Evolutionary conservation across 2,113 vertebrate species (phyloP).

Genomic region (Zapus hudsonius): DNA sequence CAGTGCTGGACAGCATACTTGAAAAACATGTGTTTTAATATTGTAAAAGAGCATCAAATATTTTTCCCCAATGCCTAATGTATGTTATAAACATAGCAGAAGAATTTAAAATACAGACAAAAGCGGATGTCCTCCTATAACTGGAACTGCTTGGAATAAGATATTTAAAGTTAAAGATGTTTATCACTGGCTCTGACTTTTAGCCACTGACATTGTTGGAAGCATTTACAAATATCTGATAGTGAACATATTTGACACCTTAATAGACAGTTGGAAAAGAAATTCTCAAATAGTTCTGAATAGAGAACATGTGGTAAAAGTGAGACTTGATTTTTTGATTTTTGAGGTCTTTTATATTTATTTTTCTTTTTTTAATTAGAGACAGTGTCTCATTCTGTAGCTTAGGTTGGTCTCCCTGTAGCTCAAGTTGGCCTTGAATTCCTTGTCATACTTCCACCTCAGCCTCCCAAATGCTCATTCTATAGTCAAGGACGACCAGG

Average conservation of each 20-base stretch:
- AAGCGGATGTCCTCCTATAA: constrained; percentile 12
- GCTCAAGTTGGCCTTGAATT: neutral
- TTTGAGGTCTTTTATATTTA: too few species aligned
- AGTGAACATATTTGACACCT: neutral
- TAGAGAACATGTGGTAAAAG: neutral
- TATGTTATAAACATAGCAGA: neutral
- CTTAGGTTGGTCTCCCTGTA: too few species aligned
- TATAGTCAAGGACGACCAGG: neutral
- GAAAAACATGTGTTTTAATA: constrained; percentile 42
- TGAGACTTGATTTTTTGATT: neutral
- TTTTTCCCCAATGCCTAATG: neutral
- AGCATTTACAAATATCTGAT: constrained; percentile 15
- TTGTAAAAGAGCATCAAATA: neutral
- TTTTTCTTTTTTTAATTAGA: too few species aligned
- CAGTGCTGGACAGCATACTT: neutral
- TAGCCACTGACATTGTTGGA: neutral
- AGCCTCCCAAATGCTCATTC: neutral
- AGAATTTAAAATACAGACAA: neutral
- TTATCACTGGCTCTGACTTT: neutral
- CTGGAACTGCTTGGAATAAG: neutral
- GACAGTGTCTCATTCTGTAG: neutral
- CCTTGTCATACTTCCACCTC: neutral
- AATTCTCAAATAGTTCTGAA: constrained; percentile 26
- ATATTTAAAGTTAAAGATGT: neutral
- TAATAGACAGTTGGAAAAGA: constrained; percentile 24